Percentiles rank a stretch among this genome's conserved stretches.
Conservation (phyloP, 92 coral and sea anemone species). For the Bergia puertoricense region DNA sequence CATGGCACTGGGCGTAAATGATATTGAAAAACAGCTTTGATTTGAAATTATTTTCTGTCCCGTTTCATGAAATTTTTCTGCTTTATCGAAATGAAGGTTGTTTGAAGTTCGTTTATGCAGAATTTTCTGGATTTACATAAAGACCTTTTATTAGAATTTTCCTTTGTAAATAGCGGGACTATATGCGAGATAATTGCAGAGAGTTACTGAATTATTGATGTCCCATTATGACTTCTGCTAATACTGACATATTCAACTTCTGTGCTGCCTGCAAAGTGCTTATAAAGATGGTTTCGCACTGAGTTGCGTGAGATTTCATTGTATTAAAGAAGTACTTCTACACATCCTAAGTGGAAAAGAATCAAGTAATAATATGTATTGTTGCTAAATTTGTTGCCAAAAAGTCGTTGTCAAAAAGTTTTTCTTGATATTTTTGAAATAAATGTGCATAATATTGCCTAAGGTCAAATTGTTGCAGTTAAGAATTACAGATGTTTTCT, state of each 20-base stretch:
- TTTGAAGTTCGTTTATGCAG: slow-evolving; percentile 6
- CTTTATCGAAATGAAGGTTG: not conserved
- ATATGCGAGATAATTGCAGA: slow-evolving; percentile 8
- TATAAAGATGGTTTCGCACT: not conserved
- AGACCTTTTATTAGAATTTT: slow-evolving; percentile 21
- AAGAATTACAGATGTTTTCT: not conserved
- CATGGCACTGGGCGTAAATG: not conserved
- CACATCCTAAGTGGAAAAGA: not conserved
- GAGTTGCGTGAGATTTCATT: not conserved
- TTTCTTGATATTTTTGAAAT: slow-evolving; percentile 4
- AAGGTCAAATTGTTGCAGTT: slow-evolving; percentile 3
- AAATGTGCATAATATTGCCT: not conserved
- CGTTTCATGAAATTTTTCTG: not conserved
- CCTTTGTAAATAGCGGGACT: slow-evolving; percentile 24
- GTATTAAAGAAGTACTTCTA: not conserved
- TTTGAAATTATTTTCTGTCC: not conserved
- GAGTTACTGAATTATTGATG: slow-evolving; percentile 34
- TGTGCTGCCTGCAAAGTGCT: not conserved
- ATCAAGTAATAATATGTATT: not conserved
- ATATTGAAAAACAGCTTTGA: not conserved
- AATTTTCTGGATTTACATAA: slow-evolving; percentile 22
- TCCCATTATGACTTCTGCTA: slow-evolving; percentile 4
- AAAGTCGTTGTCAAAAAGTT: not conserved
- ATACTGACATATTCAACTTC: not conserved
- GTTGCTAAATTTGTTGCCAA: not conserved